phyloP scores from a whole-genome alignment of 1,140 invertebrate species.

The Ephestia elutella region DNA sequence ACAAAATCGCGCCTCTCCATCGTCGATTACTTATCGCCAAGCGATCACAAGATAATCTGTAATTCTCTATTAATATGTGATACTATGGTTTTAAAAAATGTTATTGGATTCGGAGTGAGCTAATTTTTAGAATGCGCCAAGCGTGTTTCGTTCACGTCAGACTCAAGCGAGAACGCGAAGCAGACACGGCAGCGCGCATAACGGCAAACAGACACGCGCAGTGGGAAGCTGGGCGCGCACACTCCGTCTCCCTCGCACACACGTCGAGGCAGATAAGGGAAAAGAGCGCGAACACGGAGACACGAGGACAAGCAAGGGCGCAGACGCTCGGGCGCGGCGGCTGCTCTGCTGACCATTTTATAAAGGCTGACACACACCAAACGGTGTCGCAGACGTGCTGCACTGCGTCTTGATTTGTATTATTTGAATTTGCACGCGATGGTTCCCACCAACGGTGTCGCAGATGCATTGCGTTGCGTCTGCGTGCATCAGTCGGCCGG shows the following conservation, averaged over 20 bases:
- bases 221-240: constrained; percentile 43
- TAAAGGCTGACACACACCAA: too few species aligned
- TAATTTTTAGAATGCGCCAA: not conserved
- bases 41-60: too few species aligned
- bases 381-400: too few species aligned
- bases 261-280: constrained; percentile 23
- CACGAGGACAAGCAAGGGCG: constrained; percentile 60
- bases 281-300: constrained; percentile 22
- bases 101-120: not conserved
- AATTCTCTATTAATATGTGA: not conserved
- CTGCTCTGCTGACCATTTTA: constrained; percentile 36
- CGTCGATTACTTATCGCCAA: not conserved
- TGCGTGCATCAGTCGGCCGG: too few species aligned
- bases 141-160: constrained; percentile 36
- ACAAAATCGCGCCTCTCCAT: not conserved
- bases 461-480: too few species aligned
- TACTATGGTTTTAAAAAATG: too few species aligned
- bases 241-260: constrained; percentile 44
- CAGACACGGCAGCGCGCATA: constrained; percentile 52
- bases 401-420: too few species aligned
- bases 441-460: too few species aligned
- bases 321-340: constrained; percentile 38
- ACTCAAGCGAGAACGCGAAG: constrained; percentile 35
- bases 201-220: constrained; percentile 62
- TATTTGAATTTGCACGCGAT: too few species aligned